Conservation (phyloP, 2,888 invertebrate genomes). For the Seira ritae region DNA sequence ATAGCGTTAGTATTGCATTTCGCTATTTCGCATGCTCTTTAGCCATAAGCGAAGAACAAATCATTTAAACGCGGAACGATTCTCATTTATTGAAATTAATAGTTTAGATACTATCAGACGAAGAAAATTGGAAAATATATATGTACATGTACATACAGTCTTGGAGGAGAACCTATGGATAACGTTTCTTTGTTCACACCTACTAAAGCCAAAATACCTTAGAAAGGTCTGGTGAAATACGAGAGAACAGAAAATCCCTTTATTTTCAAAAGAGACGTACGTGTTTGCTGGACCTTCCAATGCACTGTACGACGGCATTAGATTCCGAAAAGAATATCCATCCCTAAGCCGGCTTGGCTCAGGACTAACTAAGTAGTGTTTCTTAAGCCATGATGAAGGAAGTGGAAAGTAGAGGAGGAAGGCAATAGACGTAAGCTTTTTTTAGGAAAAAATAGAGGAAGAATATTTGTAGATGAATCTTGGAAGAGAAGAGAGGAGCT, state of each 20-base stretch:
- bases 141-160: too few relatives aligned
- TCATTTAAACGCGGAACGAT: too few relatives aligned
- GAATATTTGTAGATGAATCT: conserved; percentile 19
- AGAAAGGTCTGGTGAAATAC: too few relatives aligned
- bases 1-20: too few relatives aligned
- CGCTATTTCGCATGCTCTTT: too few relatives aligned
- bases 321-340: conserved; percentile 38
- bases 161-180: background rate
- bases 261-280: too few relatives aligned
- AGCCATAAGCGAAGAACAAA: too few relatives aligned
- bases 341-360: conserved; percentile 57
- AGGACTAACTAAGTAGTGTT: conserved; percentile 51
- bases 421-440: conserved; percentile 49
- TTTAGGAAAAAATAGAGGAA: conserved; percentile 29
- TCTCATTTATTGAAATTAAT: too few relatives aligned
- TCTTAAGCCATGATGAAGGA: conserved; percentile 40
- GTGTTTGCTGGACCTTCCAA: too few relatives aligned
- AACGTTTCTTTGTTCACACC: conserved; percentile 28
- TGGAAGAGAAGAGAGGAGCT: background rate
- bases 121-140: too few relatives aligned
- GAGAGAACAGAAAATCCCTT: too few relatives aligned
- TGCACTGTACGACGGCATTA: background rate
- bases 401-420: conserved; percentile 33
- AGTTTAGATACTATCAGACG: too few relatives aligned
- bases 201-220: background rate